Conservation (phyloP, 2,888 invertebrate species). For the Cheilosia vulpina region DNA sequence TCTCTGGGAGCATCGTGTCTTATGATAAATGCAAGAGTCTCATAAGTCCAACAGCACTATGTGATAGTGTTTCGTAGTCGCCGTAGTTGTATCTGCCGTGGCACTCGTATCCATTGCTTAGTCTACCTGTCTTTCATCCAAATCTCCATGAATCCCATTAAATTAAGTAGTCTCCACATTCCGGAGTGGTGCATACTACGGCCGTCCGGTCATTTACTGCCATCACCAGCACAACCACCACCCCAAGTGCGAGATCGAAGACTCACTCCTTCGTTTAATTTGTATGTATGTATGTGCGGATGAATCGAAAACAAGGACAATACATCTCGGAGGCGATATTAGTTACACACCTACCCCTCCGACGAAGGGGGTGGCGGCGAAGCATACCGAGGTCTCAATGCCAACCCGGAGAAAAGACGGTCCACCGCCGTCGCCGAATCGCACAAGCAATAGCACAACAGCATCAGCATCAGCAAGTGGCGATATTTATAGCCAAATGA, state of each 20-base stretch:
- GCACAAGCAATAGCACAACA: conserved; percentile 34
- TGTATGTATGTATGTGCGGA: conserved; percentile 71
- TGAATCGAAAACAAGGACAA: conserved; percentile 72
- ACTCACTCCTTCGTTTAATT: conserved; percentile 66
- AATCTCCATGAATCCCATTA: conserved; percentile 75
- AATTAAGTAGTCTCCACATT: conserved; percentile 74
- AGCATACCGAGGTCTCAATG: conserved; percentile 39
- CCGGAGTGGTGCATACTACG: conserved; percentile 41
- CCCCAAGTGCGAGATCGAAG: conserved; percentile 63
- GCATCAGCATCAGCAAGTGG: conserved; percentile 71
- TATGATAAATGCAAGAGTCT: conserved; percentile 75
- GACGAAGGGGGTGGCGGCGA: conserved; percentile 28
- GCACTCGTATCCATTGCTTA: conserved; percentile 39
- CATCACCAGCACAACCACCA: conserved; percentile 33
- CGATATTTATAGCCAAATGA: conserved; percentile 78
- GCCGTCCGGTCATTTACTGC: conserved; percentile 45
- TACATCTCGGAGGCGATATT: conserved; percentile 70
- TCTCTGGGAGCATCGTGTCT: conserved; percentile 70
- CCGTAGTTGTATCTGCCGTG: conserved; percentile 41
- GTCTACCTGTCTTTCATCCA: conserved; percentile 73
- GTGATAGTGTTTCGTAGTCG: conserved; percentile 29
- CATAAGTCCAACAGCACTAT: conserved; percentile 63
- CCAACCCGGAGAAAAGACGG: conserved; percentile 55
- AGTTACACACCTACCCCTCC: conserved; percentile 52
- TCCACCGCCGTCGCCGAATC: conserved; percentile 40